Conservation (phyloP, 2,113 vertebrate species). For the Alethe castanea region DNA sequence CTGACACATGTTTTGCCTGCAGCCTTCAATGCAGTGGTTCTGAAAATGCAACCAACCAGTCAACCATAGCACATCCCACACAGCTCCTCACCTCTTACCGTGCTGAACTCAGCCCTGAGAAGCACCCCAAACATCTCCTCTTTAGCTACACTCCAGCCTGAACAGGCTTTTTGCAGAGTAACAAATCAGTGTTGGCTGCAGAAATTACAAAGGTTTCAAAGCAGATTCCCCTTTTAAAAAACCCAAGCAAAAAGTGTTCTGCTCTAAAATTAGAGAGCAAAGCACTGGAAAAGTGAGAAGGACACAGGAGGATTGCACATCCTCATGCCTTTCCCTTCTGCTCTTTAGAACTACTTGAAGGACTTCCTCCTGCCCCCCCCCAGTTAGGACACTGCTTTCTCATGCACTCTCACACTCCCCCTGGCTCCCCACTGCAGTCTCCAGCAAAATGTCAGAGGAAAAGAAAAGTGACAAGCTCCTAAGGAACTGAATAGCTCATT, state of each 20-base stretch:
- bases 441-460: constrained; percentile 30
- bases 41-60: background rate
- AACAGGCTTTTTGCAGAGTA: background rate
- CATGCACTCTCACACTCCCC: background rate
- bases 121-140: background rate
- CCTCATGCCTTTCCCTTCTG: background rate
- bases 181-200: background rate
- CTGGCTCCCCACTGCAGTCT: background rate
- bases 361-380: background rate
- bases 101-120: background rate
- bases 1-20: background rate
- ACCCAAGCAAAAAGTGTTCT: background rate
- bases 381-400: background rate
- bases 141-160: background rate
- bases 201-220: background rate
- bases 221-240: background rate
- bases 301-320: background rate
- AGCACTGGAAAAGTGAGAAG: background rate
- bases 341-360: background rate
- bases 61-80: background rate
- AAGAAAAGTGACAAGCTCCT: constrained; percentile 49
- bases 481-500: constrained; percentile 59
- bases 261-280: background rate
- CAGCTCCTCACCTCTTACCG: background rate
- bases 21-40: background rate